Percentiles rank a stretch among this genome's conserved stretches.
Conservation (phyloP, 2,888 invertebrate species). For the Eupithecia centaureata region DNA sequence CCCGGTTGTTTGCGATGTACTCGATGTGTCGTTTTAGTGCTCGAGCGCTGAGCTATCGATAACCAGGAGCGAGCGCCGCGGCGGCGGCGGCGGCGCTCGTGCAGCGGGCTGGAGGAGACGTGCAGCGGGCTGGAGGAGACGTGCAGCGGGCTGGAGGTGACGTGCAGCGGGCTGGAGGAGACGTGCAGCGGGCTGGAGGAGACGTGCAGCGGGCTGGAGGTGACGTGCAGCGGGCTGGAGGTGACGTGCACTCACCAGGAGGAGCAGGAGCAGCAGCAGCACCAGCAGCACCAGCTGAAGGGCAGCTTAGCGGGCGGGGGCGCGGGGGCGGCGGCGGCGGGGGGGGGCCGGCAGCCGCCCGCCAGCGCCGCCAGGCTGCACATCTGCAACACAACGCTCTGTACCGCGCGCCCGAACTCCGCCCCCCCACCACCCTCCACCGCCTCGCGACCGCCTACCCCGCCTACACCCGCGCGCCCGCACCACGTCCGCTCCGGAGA, state of each 20-base stretch:
- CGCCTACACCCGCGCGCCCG: neutral
- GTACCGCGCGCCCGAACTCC: constrained; percentile 46
- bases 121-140: too few relatives aligned
- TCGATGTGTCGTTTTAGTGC: too few relatives aligned
- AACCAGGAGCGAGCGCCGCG: neutral
- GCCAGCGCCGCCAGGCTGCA: constrained; percentile 81
- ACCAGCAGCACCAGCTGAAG: constrained; percentile 86
- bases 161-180: too few relatives aligned
- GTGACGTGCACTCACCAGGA: constrained; percentile 72
- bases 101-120: too few relatives aligned
- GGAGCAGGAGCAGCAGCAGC: constrained; percentile 85
- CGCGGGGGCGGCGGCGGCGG: constrained; percentile 65
- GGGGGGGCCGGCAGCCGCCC: constrained; percentile 80
- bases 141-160: too few relatives aligned
- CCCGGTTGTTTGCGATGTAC: too few relatives aligned
- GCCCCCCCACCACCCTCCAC: constrained; percentile 35
- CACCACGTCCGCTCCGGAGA: too few relatives aligned
- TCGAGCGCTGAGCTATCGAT: too few relatives aligned
- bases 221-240: too few relatives aligned
- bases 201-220: too few relatives aligned
- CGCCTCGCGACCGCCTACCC: neutral
- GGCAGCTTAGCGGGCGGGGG: constrained; percentile 77
- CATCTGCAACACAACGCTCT: constrained; percentile 65
- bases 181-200: too few relatives aligned
- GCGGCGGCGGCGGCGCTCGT: neutral